Evolutionary conservation across 1,140 invertebrate species (phyloP).

Genomic region (Hylaeus anthracinus): DNA sequence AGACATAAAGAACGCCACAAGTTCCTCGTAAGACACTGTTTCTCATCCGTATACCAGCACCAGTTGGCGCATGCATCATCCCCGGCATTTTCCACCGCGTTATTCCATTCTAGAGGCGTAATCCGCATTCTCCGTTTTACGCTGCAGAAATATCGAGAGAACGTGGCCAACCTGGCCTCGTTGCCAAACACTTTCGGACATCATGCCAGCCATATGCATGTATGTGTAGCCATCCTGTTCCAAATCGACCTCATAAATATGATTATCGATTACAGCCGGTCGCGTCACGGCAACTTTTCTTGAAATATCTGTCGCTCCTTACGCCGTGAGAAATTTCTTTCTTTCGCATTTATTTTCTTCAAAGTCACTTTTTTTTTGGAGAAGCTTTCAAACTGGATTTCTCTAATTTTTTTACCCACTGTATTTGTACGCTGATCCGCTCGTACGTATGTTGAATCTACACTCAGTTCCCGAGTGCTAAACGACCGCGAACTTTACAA

Average conservation of each 20-base stretch:
- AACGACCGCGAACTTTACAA: too few relatives aligned
- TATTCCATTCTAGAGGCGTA: constrained; percentile 68
- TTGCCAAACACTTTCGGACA: constrained; percentile 63
- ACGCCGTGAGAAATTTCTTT: too few relatives aligned
- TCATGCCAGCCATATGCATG: constrained; percentile 31
- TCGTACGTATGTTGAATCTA: too few relatives aligned
- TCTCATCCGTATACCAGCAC: constrained; percentile 63
- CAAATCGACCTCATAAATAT: constrained; percentile 31
- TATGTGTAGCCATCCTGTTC: neutral
- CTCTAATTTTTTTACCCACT: too few relatives aligned
- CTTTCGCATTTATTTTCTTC: too few relatives aligned
- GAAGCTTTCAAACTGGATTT: too few relatives aligned
- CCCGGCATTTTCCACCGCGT: constrained; percentile 58
- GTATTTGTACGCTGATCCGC: too few relatives aligned
- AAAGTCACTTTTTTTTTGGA: too few relatives aligned
- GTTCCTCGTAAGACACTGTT: constrained; percentile 56
- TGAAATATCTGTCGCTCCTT: too few relatives aligned
- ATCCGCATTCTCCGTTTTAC: constrained; percentile 65
- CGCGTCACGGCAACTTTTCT: neutral
- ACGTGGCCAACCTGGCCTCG: constrained; percentile 60
- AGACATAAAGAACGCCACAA: constrained; percentile 40
- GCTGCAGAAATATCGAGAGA: constrained; percentile 67
- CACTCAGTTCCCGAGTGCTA: too few relatives aligned
- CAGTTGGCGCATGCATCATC: constrained; percentile 69
- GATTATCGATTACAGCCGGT: constrained; percentile 45